A percentile compares a stretch with the other conserved stretches of the same genome.
Evolutionary conservation across 1,140 invertebrate genomes (phyloP).

Genomic region (Heliconius congener): DNA sequence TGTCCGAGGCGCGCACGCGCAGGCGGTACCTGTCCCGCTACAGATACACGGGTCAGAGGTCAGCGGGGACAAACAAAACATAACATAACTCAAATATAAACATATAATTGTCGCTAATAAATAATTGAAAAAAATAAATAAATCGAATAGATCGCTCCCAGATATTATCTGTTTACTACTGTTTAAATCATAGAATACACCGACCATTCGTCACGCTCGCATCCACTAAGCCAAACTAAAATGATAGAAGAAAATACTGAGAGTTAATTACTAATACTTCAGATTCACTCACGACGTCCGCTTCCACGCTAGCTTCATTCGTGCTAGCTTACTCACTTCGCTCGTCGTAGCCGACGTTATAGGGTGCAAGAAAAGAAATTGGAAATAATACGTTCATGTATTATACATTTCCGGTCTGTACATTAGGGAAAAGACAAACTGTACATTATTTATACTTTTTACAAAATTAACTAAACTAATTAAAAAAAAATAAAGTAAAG

Average conservation of each 20-base stretch:
- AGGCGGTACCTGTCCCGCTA: slow-evolving; percentile 97
- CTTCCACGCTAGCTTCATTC: slow-evolving; percentile 63
- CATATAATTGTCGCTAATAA: slow-evolving; percentile 79
- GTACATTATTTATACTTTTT: slow-evolving; percentile 80
- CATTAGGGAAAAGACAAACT: slow-evolving; percentile 78
- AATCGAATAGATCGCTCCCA: slow-evolving; percentile 62
- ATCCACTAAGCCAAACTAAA: slow-evolving; percentile 77
- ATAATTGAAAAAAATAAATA: slow-evolving; percentile 69
- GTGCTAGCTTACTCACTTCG: slow-evolving; percentile 91
- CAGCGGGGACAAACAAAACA: slow-evolving; percentile 81
- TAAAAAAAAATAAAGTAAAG: slow-evolving; percentile 69
- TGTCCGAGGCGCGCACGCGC: slow-evolving; percentile 95
- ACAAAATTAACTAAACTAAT: slow-evolving; percentile 82
- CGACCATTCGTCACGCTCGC: slow-evolving; percentile 64
- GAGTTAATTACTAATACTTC: slow-evolving; percentile 51
- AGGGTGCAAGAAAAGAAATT: slow-evolving; percentile 89
- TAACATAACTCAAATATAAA: slow-evolving; percentile 80
- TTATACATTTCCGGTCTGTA: slow-evolving; percentile 82
- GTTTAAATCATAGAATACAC: slow-evolving; percentile 27
- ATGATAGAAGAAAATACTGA: slow-evolving; percentile 62
- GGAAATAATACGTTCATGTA: slow-evolving; percentile 85
- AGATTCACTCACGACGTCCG: slow-evolving; percentile 59
- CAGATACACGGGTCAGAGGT: slow-evolving; percentile 84
- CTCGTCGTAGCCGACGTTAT: slow-evolving; percentile 87
- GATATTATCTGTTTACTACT: slow-evolving; percentile 40